These are phyloP conservation scores for Anticlea derivata DNA, from an alignment of 2,888 invertebrate genomes.

Conservation along the genomic window DNA sequence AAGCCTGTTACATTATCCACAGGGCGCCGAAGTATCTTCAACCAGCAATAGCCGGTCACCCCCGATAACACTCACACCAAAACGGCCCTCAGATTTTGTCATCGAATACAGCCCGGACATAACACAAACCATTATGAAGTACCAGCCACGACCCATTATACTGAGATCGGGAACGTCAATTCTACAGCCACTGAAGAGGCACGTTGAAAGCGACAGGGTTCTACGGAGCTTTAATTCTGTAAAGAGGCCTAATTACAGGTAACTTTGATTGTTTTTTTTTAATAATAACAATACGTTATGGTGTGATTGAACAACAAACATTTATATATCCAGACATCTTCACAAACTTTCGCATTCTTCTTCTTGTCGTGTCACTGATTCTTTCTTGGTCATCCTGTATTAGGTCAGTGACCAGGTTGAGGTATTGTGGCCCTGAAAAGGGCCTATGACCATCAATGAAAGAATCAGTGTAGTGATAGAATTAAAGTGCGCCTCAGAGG, in stretches of 20 bases:
- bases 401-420: too few species aligned
- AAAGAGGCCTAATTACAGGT: slow-evolving; percentile 40
- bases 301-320: too few species aligned
- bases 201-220: slow-evolving; percentile 50
- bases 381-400: too few species aligned
- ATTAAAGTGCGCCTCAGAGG: too few species aligned
- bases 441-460: too few species aligned
- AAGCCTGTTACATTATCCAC: neutral
- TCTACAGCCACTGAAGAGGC: slow-evolving; percentile 18
- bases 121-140: slow-evolving; percentile 32
- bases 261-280: too few species aligned
- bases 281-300: too few species aligned
- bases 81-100: slow-evolving; percentile 36
- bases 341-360: too few species aligned
- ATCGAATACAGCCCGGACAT: slow-evolving; percentile 41
- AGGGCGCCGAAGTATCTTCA: slow-evolving; percentile 49
- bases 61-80: slow-evolving; percentile 55
- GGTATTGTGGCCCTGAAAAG: too few species aligned
- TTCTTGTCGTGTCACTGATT: too few species aligned
- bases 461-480: too few species aligned
- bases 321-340: too few species aligned
- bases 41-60: slow-evolving; percentile 53
- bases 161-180: slow-evolving; percentile 1
- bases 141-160: slow-evolving; percentile 15
- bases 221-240: slow-evolving; percentile 54